These are phyloP conservation scores for Mystacides longicornis DNA, from an alignment of 2,888 invertebrate genomes.

Conservation along the genomic window DNA sequence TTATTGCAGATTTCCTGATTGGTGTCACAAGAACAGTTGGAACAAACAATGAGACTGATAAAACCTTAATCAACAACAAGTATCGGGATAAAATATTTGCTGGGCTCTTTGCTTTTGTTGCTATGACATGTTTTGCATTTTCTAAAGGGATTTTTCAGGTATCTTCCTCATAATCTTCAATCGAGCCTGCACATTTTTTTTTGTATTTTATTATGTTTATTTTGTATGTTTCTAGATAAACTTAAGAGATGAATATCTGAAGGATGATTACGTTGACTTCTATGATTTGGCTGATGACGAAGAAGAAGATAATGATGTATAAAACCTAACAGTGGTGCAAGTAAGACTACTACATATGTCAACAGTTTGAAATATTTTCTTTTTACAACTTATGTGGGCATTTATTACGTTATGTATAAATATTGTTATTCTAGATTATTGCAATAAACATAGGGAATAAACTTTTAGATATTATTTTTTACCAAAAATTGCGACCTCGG, in stretches of 20 bases:
- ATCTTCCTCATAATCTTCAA: too few relatives aligned
- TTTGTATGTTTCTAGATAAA: slow-evolving; percentile 36
- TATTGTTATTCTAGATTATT: too few relatives aligned
- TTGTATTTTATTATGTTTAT: too few relatives aligned
- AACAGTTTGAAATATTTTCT: too few relatives aligned
- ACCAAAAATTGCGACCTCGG: too few relatives aligned
- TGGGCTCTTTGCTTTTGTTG: slow-evolving; percentile 56
- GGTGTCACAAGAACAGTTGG: neutral
- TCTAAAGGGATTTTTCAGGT: slow-evolving; percentile 61
- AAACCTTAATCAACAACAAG: neutral
- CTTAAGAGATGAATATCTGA: slow-evolving; percentile 42
- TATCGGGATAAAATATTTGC: slow-evolving; percentile 62
- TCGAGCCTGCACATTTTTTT: too few relatives aligned
- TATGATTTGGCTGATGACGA: slow-evolving; percentile 49
- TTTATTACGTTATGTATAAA: too few relatives aligned
- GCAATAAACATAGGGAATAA: too few relatives aligned
- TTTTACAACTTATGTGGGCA: too few relatives aligned
- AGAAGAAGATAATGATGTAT: slow-evolving; percentile 26
- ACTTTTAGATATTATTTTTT: too few relatives aligned
- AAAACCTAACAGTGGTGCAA: too few relatives aligned
- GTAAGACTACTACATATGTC: too few relatives aligned
- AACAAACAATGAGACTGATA: neutral
- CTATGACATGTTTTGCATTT: slow-evolving; percentile 65
- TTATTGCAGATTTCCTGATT: neutral
- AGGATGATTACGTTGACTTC: slow-evolving; percentile 45